phyloP scores from a whole-genome alignment of 2,113 vertebrate species.

The Solenodon paradoxus region DNA sequence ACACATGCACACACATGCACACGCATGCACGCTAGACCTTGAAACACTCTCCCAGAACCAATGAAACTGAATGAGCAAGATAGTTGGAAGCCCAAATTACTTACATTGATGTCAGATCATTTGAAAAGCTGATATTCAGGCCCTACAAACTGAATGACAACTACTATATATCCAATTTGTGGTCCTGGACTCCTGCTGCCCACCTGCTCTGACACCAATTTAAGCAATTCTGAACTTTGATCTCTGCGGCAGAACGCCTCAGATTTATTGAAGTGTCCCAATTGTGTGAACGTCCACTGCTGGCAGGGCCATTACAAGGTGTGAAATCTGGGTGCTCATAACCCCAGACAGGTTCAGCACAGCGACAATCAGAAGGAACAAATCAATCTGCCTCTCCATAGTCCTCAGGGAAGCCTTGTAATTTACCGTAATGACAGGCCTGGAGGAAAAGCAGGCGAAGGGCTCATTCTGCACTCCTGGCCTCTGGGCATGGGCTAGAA shows the following conservation, averaged over 20 bases:
- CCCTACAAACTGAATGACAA: constrained; percentile 65
- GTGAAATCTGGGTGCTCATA: constrained; percentile 72
- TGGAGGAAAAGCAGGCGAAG: not conserved
- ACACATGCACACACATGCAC: too few species aligned
- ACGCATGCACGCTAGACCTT: too few species aligned
- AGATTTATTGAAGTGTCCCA: constrained; percentile 73
- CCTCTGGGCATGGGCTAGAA: not conserved
- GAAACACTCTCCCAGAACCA: constrained; percentile 46
- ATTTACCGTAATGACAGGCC: constrained; percentile 54
- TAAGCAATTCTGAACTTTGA: constrained; percentile 81
- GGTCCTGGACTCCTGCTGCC: constrained; percentile 71
- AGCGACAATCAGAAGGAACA: constrained; percentile 72
- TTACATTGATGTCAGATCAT: constrained; percentile 79
- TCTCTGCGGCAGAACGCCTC: constrained; percentile 63
- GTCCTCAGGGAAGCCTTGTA: constrained; percentile 66
- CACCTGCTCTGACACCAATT: constrained; percentile 81
- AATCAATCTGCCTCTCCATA: constrained; percentile 65
- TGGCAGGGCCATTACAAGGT: constrained; percentile 73
- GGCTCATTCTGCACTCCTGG: constrained; percentile 26
- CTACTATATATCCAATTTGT: constrained; percentile 73
- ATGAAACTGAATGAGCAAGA: constrained; percentile 61
- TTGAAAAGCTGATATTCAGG: constrained; percentile 69
- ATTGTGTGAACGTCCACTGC: constrained; percentile 72
- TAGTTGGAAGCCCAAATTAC: constrained; percentile 77
- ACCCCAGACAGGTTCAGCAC: constrained; percentile 17